Conservation (phyloP, 2,888 invertebrate species). For the Osmoderma eremita region DNA sequence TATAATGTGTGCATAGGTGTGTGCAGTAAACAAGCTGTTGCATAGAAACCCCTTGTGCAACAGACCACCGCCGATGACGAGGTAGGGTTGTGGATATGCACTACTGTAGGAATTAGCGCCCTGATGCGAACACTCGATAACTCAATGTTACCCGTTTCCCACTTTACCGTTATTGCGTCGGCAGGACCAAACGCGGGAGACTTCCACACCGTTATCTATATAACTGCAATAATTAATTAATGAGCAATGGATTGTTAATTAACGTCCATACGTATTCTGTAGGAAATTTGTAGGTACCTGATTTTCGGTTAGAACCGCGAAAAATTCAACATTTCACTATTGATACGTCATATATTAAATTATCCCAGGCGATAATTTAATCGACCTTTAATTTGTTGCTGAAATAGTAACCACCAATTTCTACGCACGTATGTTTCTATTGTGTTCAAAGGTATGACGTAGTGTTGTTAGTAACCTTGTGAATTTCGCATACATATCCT, state of each 20-base stretch:
- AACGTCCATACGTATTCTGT: slow-evolving; percentile 25
- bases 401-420: no score
- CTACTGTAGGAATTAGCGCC: slow-evolving; percentile 48
- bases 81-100: slow-evolving; percentile 33
- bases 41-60: slow-evolving; percentile 56
- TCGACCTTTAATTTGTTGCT: no score
- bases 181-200: slow-evolving; percentile 10
- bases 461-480: no score
- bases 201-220: slow-evolving; percentile 42
- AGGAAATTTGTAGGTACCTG: slow-evolving; percentile 15
- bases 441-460: no score
- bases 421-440: no score
- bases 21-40: slow-evolving; percentile 61
- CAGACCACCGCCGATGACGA: slow-evolving; percentile 35
- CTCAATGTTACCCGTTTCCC: slow-evolving; percentile 29
- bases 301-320: slow-evolving; percentile 2
- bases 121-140: slow-evolving; percentile 48
- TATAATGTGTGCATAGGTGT: slow-evolving; percentile 51
- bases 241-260: slow-evolving; percentile 46
- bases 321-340: no score
- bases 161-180: slow-evolving; percentile 25
- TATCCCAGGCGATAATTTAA: no score
- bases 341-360: no score
- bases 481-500: no score
- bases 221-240: slow-evolving; percentile 45